Base-by-base conservation (phyloP, 2,888 invertebrate genomes). In the Tanytarsus gracilentus region DNA sequence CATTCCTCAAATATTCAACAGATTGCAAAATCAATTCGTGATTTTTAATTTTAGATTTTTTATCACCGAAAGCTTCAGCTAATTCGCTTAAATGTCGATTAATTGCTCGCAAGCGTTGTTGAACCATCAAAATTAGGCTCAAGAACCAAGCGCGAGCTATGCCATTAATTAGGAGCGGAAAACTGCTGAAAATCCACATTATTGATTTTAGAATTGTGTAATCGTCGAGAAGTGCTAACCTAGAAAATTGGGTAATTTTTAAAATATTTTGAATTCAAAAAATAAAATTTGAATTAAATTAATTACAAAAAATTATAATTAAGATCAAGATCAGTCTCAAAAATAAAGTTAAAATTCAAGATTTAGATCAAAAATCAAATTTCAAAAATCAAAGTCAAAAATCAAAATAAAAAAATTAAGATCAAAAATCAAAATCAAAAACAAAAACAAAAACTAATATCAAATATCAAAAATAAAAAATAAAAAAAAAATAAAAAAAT, bases 111-210 rank as follows among this genome's bases (percentile, higher is more conserved):
- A 74, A 74, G 21, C 73, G 69, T 62, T 71, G 68, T 30, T 70
- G 69, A 11, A 74, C 62, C 1, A 69, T 71, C 27, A 65, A 68
- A 3, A 74, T 62, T 1, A 73, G 68, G 0, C 69, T 67, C 0
- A 70, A 68, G 65, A 73, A 74, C 73, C 73, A 74, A 61, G 73
- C 71, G 65, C 73, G 73, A 51, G 73, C 72, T 30, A 73, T 63
- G 0, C 70, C 69, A 63, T 71, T 73, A 2, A 71, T 66, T 7
- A 72, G 66, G 1, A 72, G 70, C 1, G 74, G 74, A 27, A 74
- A 63, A 11, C 67, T 66, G 2, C 71, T 69, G 9, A 72, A 64
- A 16, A 71, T 59, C 69, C 70, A 73, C 16, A 70, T 61, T 16
- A 70, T 11, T 1, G 70, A 69, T 62, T 65, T 39, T 66, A 68